phyloP scores from a whole-genome alignment of 2,797 vertebrate species.

The Spondyliosoma cantharus region DNA sequence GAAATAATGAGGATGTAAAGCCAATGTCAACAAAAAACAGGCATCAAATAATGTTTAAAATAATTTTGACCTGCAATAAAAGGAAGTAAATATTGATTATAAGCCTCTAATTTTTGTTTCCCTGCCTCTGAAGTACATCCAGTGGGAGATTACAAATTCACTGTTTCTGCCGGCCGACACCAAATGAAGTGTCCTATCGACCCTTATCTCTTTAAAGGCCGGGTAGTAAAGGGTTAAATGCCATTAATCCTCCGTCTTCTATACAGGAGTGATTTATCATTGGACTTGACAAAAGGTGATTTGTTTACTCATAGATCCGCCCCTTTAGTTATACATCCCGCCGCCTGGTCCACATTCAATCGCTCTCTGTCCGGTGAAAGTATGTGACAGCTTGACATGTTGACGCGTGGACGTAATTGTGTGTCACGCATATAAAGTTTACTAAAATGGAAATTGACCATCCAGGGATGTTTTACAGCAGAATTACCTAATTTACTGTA shows the following conservation, averaged over 20 bases:
- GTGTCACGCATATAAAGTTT: constrained; percentile 82
- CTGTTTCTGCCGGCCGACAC: constrained; percentile 3
- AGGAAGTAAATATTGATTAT: background rate
- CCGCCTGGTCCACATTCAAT: constrained; percentile 60
- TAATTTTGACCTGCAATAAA: background rate
- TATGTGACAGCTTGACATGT: constrained; percentile 73
- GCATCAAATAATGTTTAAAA: background rate
- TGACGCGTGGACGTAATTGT: constrained; percentile 78
- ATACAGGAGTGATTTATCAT: constrained; percentile 75
- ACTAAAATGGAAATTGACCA: constrained; percentile 81
- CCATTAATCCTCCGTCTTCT: constrained; percentile 69
- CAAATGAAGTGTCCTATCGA: constrained; percentile 31
- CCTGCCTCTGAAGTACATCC: background rate
- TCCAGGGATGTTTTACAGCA: constrained; percentile 83
- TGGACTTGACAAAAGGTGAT: constrained; percentile 75
- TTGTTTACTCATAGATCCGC: constrained; percentile 75
- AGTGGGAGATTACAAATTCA: background rate
- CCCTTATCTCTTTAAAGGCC: constrained; percentile 22
- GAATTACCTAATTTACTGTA: constrained; percentile 83
- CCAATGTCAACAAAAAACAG: too few species aligned
- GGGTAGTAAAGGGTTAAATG: constrained; percentile 70
- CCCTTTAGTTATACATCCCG: constrained; percentile 70
- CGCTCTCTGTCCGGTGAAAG: constrained; percentile 50
- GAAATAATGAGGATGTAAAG: background rate
- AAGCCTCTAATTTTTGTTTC: background rate